Evolutionary conservation across 2,113 vertebrate genomes (phyloP).

Genomic region (Colaptes auratus): DNA sequence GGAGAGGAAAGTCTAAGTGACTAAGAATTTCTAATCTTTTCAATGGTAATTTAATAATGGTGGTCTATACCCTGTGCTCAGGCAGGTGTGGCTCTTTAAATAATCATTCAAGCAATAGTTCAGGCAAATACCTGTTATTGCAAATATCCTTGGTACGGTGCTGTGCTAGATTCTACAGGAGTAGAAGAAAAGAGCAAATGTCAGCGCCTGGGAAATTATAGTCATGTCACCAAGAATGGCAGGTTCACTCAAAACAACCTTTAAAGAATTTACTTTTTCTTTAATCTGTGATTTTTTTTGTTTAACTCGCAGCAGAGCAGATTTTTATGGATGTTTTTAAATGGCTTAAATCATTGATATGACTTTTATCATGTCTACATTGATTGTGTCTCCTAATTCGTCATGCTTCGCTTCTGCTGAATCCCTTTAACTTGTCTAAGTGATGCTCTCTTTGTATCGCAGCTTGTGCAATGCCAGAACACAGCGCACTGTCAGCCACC

Average conservation of each 20-base stretch:
- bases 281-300: neutral
- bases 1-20: neutral
- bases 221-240: neutral
- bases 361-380: neutral
- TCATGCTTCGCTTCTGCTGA: neutral
- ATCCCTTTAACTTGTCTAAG: neutral
- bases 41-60: fast-evolving
- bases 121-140: neutral
- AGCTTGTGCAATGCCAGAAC: neutral
- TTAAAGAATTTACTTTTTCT: neutral
- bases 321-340: neutral
- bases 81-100: neutral
- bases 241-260: constrained; percentile 30
- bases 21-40: neutral
- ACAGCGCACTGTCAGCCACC: neutral
- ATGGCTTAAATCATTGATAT: neutral
- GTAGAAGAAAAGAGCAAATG: neutral
- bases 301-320: neutral
- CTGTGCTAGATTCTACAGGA: neutral
- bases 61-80: neutral
- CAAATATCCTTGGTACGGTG: neutral
- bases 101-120: neutral
- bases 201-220: neutral
- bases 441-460: neutral
- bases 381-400: neutral